Base-by-base conservation (phyloP, 2,113 vertebrate species). In the Onychorhynchus coronatus region DNA sequence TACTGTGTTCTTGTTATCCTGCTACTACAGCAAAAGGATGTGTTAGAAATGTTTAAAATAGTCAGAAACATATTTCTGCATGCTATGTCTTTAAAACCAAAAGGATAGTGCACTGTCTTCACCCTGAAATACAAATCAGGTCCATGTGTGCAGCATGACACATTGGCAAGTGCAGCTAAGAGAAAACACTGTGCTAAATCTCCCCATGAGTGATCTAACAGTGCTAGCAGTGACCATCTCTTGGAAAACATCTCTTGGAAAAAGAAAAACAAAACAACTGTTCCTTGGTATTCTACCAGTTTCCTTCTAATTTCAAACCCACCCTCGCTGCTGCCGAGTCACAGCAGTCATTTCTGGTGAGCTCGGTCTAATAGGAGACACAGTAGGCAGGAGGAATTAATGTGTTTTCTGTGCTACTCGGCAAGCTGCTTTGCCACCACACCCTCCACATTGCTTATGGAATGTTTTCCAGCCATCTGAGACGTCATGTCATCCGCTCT, bases 361-460 rank as follows among this genome's bases (percentile, higher is more conserved):
- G 2, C 83, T 80, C 50, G 72, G n/a, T 88, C 71, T 75, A 73
- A 52, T 1, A 89, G 83, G 65, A 94, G 66, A 49, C 68, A 15
- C 67, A 63, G 96, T 65, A 84, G 71, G 65, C 85, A 74, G 72
- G 52, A 92, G 82, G 56, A 97, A 97, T 97, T 95, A 97, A 94
- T 97, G 96, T 95, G 78, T 96, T 96, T 96, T 97, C 96, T 97
- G 95, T 97, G 88, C 91, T 96, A 46, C 93, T 81, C 71, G 55
- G 77, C 93, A 88, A 91, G 88, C 95, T 95, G 93, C 95, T 56
- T 53, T 81, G 89, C 93, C 95, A 89, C 97, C 97, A 95, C 97
- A 96, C 97, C 97, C 97, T 93, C 35, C 13, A 2, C 83, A 83
- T 91, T 94, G 92, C 92, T 89, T 89, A 79, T 97, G 97, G 96